A percentile compares a stretch with the other conserved stretches of the same genome.
These are phyloP conservation scores for Oreonectes daqikongensis DNA, from an alignment of 2,797 vertebrate genomes.

Conservation along the genomic window DNA sequence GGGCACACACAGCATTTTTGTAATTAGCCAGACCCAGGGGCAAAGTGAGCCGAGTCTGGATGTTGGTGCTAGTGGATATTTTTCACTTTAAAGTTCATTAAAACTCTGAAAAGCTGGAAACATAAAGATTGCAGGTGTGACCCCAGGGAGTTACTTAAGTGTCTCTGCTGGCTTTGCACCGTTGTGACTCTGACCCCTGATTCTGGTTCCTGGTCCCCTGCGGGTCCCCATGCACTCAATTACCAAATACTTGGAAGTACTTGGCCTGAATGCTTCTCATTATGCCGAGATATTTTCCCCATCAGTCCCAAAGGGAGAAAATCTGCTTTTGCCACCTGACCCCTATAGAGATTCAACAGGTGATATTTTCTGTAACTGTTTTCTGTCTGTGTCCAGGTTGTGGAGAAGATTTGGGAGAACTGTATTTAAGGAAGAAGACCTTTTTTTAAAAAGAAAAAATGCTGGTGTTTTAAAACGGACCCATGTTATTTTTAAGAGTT, in stretches of 20 bases:
- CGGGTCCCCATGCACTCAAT: background rate
- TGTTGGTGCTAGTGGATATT: background rate
- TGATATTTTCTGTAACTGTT: background rate
- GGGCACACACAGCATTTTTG: too few species aligned
- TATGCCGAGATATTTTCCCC: background rate
- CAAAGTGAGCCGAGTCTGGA: background rate
- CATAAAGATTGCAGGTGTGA: slow-evolving; percentile 1
- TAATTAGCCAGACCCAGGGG: background rate
- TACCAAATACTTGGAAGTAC: background rate
- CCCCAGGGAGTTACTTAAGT: background rate
- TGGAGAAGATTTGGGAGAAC: too few species aligned
- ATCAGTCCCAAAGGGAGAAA: background rate
- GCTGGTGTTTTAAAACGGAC: background rate
- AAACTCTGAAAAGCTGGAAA: background rate
- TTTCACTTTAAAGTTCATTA: background rate
- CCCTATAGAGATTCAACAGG: background rate
- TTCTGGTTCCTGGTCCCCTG: background rate
- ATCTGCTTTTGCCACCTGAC: background rate
- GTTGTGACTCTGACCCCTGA: background rate
- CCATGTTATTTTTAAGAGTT: background rate
- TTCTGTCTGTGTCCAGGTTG: background rate
- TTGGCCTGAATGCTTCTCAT: background rate
- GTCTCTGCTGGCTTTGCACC: background rate
- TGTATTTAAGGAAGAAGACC: too few species aligned
- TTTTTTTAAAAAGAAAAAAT: too few species aligned